Percentiles rank a stretch among this genome's conserved stretches.
phyloP scores from a whole-genome alignment of 2,113 vertebrate genomes.

The Cyanistes caeruleus region DNA sequence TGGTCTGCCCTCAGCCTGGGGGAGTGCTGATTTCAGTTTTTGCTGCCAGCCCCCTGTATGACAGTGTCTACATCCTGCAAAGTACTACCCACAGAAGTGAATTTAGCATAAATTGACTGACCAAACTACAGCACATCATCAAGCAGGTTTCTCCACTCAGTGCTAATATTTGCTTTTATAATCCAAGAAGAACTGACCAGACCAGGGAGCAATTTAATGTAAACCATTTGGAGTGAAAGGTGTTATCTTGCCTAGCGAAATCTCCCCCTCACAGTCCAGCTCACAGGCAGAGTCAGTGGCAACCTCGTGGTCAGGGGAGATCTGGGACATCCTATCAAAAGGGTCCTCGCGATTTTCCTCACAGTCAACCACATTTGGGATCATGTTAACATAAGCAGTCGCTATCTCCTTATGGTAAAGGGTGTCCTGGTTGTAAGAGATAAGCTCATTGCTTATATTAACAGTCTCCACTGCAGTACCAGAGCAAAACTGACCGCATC shows the following conservation, averaged over 20 bases:
- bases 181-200: neutral
- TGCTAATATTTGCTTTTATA: neutral
- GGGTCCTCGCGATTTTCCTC: conserved; percentile 78
- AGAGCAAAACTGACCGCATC: conserved; percentile 84
- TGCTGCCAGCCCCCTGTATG: neutral
- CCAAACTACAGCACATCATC: neutral
- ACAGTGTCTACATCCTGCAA: neutral
- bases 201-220: conserved; percentile 65
- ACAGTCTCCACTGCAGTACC: conserved; percentile 85
- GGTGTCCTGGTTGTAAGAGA: conserved; percentile 90
- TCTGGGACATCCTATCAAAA: conserved; percentile 83
- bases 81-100: neutral
- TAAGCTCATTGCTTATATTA: conserved; percentile 90
- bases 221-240: conserved; percentile 87
- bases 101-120: neutral
- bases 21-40: neutral
- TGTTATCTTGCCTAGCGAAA: conserved; percentile 84
- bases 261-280: conserved; percentile 84
- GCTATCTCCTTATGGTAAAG: conserved; percentile 84
- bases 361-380: conserved; percentile 85
- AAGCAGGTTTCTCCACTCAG: conserved; percentile 4
- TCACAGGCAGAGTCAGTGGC: conserved; percentile 83
- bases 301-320: conserved; percentile 77
- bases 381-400: conserved; percentile 85
- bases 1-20: neutral